These are phyloP conservation scores for Oncorhynchus tshawytscha DNA, from an alignment of 2,113 vertebrate genomes.

Conservation along the genomic window DNA sequence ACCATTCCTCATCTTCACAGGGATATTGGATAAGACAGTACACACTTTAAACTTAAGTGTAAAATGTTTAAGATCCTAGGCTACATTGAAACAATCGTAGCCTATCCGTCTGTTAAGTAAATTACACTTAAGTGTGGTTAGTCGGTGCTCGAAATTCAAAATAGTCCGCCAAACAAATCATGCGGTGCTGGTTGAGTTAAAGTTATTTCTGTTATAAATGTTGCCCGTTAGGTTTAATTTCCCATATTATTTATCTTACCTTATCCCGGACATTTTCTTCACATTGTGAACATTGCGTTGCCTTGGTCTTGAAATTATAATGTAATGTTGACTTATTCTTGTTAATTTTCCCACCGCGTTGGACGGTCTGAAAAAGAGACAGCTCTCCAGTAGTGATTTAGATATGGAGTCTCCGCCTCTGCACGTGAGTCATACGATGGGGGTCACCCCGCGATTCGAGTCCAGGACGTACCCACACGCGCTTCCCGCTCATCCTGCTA, in stretches of 20 bases:
- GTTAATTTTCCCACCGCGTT: neutral
- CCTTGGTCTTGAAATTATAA: neutral
- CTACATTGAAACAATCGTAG: too few relatives aligned
- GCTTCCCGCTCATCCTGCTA: neutral
- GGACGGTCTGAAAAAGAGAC: slow-evolving; percentile 24
- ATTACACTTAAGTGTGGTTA: too few relatives aligned
- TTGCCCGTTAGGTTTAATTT: neutral
- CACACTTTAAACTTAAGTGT: neutral
- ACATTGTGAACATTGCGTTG: slow-evolving; percentile 62
- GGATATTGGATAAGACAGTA: too few relatives aligned
- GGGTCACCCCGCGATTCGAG: slow-evolving; percentile 30
- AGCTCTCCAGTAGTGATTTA: slow-evolving; percentile 44
- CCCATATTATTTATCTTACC: slow-evolving; percentile 47
- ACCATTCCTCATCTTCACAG: too few relatives aligned
- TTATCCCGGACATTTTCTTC: slow-evolving; percentile 71
- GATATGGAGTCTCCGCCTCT: slow-evolving; percentile 64
- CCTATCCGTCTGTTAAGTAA: too few relatives aligned
- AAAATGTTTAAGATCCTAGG: too few relatives aligned
- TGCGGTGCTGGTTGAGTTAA: neutral
- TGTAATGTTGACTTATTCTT: neutral
- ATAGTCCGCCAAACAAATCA: slow-evolving; percentile 3
- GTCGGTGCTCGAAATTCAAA: neutral
- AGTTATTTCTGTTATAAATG: neutral
- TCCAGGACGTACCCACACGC: neutral
- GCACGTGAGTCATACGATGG: slow-evolving; percentile 57